A percentile compares a stretch with the other conserved stretches of the same genome.
Conservation (phyloP, 2,888 invertebrate genomes). For the Acanthosoma haemorrhoidale region DNA sequence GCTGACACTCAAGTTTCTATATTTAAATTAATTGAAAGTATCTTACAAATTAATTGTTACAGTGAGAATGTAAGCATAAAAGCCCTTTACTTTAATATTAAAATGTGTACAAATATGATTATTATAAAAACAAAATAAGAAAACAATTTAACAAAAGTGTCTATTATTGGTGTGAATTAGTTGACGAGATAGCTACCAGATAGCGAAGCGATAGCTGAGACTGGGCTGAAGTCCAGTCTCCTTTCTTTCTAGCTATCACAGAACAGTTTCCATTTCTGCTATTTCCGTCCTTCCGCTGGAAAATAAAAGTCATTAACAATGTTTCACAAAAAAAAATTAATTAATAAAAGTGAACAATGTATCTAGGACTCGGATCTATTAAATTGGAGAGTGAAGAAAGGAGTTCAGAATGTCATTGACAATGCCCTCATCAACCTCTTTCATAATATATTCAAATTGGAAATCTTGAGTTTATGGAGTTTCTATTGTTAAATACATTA, state of each 20-base stretch:
- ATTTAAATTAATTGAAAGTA: too few relatives aligned
- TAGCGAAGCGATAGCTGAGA: slow-evolving; percentile 38
- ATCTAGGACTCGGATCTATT: neutral
- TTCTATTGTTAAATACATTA: too few relatives aligned
- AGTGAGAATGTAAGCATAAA: neutral
- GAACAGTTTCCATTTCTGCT: slow-evolving; percentile 89
- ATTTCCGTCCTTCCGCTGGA: slow-evolving; percentile 58
- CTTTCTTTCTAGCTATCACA: slow-evolving; percentile 54
- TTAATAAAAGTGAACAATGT: neutral
- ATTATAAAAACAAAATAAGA: neutral
- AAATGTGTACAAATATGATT: slow-evolving; percentile 1
- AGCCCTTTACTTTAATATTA: slow-evolving; percentile 17
- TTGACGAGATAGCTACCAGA: slow-evolving; percentile 38
- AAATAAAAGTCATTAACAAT: neutral
- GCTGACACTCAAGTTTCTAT: too few relatives aligned
- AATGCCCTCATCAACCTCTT: too few relatives aligned
- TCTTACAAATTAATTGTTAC: too few relatives aligned
- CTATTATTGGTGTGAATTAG: neutral
- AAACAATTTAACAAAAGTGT: slow-evolving; percentile 1
- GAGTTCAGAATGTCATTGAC: too few relatives aligned
- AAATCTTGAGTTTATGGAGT: too few relatives aligned
- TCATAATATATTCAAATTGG: too few relatives aligned
- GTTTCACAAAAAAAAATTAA: neutral
- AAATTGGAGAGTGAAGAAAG: too few relatives aligned
- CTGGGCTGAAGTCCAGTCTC: slow-evolving; percentile 27